phyloP scores from a whole-genome alignment of 2,113 vertebrate species.

The Platichthys flesus region DNA sequence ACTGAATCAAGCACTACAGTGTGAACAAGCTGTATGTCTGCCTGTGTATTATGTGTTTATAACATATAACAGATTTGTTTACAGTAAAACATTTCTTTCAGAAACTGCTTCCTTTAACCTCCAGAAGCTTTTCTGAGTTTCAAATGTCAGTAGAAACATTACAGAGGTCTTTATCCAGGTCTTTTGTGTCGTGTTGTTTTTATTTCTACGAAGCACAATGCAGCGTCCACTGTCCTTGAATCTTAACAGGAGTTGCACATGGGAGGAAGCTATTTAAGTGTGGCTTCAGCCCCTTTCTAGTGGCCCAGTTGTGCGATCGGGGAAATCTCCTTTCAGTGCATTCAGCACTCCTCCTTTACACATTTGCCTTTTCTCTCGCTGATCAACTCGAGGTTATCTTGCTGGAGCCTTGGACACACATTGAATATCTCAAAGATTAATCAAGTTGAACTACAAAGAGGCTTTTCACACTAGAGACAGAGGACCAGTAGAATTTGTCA shows the following conservation, averaged over 20 bases:
- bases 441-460: conserved; percentile 13
- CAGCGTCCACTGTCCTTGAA: not conserved
- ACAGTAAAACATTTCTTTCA: not conserved
- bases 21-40: too few relatives aligned
- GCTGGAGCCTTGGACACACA: conserved; percentile 18
- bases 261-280: conserved; percentile 29
- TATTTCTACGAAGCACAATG: not conserved
- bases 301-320: not conserved
- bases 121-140: not conserved
- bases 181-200: not conserved
- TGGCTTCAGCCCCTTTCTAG: not conserved
- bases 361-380: conserved; percentile 29
- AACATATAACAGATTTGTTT: not conserved
- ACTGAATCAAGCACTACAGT: too few relatives aligned
- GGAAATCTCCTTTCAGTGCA: conserved; percentile 1
- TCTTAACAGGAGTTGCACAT: not conserved
- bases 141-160: not conserved
- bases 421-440: conserved; percentile 43
- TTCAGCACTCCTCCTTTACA: conserved; percentile 35
- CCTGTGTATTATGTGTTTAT: not conserved
- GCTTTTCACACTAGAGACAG: conserved; percentile 10
- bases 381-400: conserved; percentile 48
- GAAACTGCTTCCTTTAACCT: not conserved
- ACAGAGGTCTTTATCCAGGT: not conserved
- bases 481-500: conserved; percentile 29